Percentiles rank a stretch among this genome's conserved stretches.
Conservation (phyloP, 2,888 invertebrate species). For the Drosophila formosana region DNA sequence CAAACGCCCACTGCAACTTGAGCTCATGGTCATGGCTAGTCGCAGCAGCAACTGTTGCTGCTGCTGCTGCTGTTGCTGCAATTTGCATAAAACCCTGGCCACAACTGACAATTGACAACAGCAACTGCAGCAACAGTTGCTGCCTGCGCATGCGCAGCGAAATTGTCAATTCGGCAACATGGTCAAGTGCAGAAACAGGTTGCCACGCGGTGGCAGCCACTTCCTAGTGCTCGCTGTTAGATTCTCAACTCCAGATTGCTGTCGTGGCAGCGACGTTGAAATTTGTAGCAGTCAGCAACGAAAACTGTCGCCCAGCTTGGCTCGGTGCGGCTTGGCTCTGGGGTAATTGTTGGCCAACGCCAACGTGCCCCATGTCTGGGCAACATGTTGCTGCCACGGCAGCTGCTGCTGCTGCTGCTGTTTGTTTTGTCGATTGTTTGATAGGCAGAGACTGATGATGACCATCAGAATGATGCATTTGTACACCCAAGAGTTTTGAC, state of each 20-base stretch:
- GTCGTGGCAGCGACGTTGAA: constrained; percentile 70
- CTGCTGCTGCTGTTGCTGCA: constrained; percentile 55
- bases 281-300: constrained; percentile 76
- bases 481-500: constrained; percentile 83
- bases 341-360: constrained; percentile 75
- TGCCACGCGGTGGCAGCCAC: constrained; percentile 65
- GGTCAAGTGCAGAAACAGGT: constrained; percentile 82
- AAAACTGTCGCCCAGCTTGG: constrained; percentile 53
- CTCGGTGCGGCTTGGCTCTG: neutral
- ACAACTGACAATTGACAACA: constrained; percentile 77
- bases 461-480: constrained; percentile 84
- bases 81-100: constrained; percentile 78
- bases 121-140: constrained; percentile 45
- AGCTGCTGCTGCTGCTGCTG: constrained; percentile 44
- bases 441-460: constrained; percentile 84
- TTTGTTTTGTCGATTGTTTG: constrained; percentile 78
- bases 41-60: constrained; percentile 11
- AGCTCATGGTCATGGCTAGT: constrained; percentile 54
- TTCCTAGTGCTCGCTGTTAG: constrained; percentile 69
- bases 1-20: constrained; percentile 79
- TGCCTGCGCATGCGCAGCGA: constrained; percentile 62
- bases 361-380: constrained; percentile 55
- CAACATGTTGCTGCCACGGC: constrained; percentile 57
- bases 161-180: constrained; percentile 82
- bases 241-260: constrained; percentile 72